Conservation (phyloP, 2,113 vertebrate genomes). For the Microcebus jonahi region DNA sequence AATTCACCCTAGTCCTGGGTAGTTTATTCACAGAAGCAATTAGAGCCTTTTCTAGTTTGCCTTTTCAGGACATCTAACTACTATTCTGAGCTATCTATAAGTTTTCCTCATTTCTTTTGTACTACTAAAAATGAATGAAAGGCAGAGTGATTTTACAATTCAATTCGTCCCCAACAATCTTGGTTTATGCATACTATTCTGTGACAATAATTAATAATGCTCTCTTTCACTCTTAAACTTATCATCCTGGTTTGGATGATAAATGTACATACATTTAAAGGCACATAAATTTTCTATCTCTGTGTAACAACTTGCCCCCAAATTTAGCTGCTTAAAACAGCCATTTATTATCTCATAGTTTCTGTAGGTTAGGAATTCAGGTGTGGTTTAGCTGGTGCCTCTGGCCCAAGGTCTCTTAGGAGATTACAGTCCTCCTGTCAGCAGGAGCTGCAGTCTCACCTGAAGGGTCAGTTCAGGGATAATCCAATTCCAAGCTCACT, state of each 20-base stretch:
- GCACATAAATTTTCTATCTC: not conserved
- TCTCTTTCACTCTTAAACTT: slow-evolving; percentile 18
- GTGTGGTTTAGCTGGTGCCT: not conserved
- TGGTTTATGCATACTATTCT: not conserved
- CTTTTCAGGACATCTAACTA: not conserved
- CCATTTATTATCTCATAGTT: slow-evolving; percentile 9
- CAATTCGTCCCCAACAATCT: not conserved
- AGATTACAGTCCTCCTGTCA: not conserved
- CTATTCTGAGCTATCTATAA: not conserved
- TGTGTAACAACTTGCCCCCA: not conserved
- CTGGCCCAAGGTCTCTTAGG: not conserved
- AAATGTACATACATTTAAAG: not conserved
- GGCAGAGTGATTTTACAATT: not conserved
- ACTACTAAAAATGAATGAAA: not conserved
- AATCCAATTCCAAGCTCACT: not conserved
- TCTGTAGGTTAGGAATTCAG: slow-evolving; percentile 2
- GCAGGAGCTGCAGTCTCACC: not conserved
- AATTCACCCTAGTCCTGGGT: not conserved
- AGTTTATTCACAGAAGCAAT: slow-evolving; percentile 1
- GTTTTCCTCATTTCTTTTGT: not conserved
- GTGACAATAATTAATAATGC: not conserved
- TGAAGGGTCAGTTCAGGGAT: not conserved
- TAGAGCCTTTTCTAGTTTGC: slow-evolving; percentile 22
- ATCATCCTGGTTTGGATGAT: slow-evolving; percentile 44
- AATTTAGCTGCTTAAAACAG: slow-evolving; percentile 23